phyloP scores from a whole-genome alignment of 2,888 invertebrate species.

The Zonitis immaculata region DNA sequence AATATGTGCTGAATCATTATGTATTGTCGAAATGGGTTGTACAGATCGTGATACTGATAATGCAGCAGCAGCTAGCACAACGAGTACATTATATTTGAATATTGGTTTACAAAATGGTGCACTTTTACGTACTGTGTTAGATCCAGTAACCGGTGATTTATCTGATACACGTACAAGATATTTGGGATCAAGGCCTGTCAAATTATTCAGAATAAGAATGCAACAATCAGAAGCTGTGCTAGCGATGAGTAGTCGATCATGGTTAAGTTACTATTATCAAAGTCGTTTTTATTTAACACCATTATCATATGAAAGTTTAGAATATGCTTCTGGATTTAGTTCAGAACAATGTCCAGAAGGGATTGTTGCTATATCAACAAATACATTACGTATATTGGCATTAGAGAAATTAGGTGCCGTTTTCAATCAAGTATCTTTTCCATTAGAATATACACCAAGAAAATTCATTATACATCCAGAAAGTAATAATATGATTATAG shows the following conservation, averaged over 20 bases:
- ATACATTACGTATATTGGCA: constrained; percentile 94
- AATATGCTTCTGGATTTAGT: constrained; percentile 95
- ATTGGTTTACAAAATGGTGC: constrained; percentile 98
- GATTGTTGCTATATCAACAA: constrained; percentile 97
- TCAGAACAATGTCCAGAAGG: constrained; percentile 99
- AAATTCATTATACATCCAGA: constrained; percentile 92
- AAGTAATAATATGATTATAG: constrained; percentile 80
- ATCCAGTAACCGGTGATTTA: constrained; percentile 93
- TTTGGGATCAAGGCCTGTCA: constrained; percentile 84
- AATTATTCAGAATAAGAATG: constrained; percentile 87
- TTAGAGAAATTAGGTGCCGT: constrained; percentile 97
- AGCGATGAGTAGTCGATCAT: constrained; percentile 96
- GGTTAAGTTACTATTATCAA: constrained; percentile 98
- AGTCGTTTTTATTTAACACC: constrained; percentile 94
- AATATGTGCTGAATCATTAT: constrained; percentile 92
- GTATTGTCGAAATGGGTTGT: constrained; percentile 90
- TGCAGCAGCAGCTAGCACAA: constrained; percentile 61
- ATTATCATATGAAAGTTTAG: constrained; percentile 91
- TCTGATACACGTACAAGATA: constrained; percentile 97
- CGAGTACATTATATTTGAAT: constrained; percentile 80
- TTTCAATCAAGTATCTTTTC: constrained; percentile 93
- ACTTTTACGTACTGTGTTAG: constrained; percentile 85
- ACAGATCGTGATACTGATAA: constrained; percentile 58
- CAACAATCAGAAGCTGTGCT: constrained; percentile 95
- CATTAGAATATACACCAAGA: constrained; percentile 92